phyloP scores from a whole-genome alignment of 1,140 invertebrate species.

The Drosophila sulfurigaster region DNA sequence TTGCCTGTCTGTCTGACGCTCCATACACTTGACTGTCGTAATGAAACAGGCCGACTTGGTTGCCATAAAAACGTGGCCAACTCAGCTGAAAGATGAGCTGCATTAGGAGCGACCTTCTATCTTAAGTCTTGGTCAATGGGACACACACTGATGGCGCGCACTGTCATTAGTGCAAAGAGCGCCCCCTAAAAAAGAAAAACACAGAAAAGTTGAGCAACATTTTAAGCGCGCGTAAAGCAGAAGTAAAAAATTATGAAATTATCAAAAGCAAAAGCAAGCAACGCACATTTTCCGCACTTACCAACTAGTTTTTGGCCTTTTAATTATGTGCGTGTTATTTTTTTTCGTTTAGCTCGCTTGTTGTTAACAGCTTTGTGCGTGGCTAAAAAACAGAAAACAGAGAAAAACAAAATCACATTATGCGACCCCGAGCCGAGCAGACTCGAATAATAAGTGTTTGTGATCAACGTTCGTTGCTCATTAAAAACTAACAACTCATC shows the following conservation, averaged over 20 bases:
- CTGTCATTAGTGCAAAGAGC: constrained; percentile 37
- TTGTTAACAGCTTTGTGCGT: constrained; percentile 59
- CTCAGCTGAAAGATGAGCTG: constrained; percentile 39
- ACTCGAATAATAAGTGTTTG: constrained; percentile 47
- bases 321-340: constrained; percentile 33
- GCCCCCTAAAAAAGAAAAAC: no score
- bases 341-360: constrained; percentile 19
- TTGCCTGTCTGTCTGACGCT: no score
- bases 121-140: constrained; percentile 32
- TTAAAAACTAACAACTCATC: constrained; percentile 70
- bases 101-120: constrained; percentile 43
- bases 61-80: constrained; percentile 23
- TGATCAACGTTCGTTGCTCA: constrained; percentile 53
- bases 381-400: constrained; percentile 46
- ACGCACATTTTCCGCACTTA: constrained; percentile 44
- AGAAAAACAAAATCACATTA: constrained; percentile 52
- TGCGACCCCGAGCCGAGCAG: constrained; percentile 50
- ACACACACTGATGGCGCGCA: constrained; percentile 25
- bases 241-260: constrained; percentile 38
- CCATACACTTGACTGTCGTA: constrained; percentile 32
- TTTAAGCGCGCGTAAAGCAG: constrained; percentile 16
- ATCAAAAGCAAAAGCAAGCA: constrained; percentile 26
- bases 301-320: constrained; percentile 32
- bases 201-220: constrained; percentile 5
- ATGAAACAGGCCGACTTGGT: constrained; percentile 44